Base-by-base conservation (phyloP, 1,140 invertebrate species). In the Sinella curviseta region DNA sequence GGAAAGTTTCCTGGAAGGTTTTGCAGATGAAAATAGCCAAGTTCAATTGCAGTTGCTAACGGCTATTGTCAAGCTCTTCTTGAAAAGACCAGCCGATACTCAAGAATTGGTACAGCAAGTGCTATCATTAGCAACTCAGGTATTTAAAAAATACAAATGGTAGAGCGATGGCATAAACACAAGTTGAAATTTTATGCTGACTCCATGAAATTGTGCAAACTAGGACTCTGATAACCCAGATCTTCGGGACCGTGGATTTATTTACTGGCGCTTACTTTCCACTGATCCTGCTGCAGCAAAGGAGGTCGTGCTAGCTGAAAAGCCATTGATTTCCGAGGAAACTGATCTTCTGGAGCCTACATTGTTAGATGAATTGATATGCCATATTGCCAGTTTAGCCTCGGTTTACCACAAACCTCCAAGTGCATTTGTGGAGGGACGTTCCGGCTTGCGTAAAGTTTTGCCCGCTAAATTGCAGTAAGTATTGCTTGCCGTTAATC, bases 381-480 rank as follows among this genome's bases (percentile, higher is more conserved):
- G 98, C 88, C 97, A 99, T 87, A 99, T 99, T 85, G 97, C 97
- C 73, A 97, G 95, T 79, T 90, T 99, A 77, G 98, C 98, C 14
- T 99, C 97, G 30, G 98, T 99, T 1, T 99, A 99, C 86, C 98
- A 99, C 86, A 99, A 99, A 88, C 98, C 98, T 34, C 98, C 98
- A 0, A 97, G 94, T 34, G 96, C 98, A 0, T 99, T 99, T 87
- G 97, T 99, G 34, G 98, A 99, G 89, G 97, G 95, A 28, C 77
- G 87, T 77, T 80, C 87, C 78, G 84, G 87, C 76, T 86, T 89
- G 30, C 84, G 87, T 30, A 90, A 89, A 83, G 88, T 88, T 30
- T 85, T 90, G 12, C 89, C 89, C 34, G 87, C 87, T 8, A 86
- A 86, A 80, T 36, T 36, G 24, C 8, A 31, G 74, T 48, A 57